Evolutionary conservation across 2,113 vertebrate species (phyloP), one percentile per base, ranked within the genome.

Genomic region (Hystrix brachyura): DNA sequence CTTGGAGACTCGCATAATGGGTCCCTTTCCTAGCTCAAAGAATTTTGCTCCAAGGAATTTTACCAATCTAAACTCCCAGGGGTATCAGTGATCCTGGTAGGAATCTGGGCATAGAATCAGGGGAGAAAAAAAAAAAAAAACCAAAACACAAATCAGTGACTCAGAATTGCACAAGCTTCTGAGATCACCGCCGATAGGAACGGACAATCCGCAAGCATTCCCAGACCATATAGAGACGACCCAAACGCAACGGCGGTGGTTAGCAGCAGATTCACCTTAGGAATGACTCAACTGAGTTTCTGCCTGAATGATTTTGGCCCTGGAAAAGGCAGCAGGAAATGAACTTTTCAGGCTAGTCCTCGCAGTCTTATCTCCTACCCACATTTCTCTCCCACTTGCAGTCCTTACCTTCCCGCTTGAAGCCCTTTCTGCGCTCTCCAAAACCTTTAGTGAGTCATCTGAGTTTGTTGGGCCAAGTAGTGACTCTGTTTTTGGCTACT

Each of bases 281-380:
- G 62, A 65, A 57, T 43, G 95, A 92, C 46, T 84, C 92, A 97
- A 59, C 84, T 27, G 17, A 84, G 34, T 46, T 91, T 84, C 90
- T 71, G 34, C 69, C 69, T 53, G 69, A 55, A 74, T 51, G 74
- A 85, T 43, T 34, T 76, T 71, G 67, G 72, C n/a, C 25, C 43
- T 80, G 57, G 57, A 79, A 87, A 87, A 94, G 79, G 21, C 72
- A 91, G 43, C 29, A 57, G 83, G 83, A 89, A 82, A 82, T 48
- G 4, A 65, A 13, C 57, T 78, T 82, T 34, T 32, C 25, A 14
- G 13, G 65, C 46, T 17, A 25, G 21, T 55, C 23, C 80, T 43
- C 7, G 2, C 3, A 27, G 29, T 62, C 51, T 57, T 51, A 59
- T 85, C 43, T 74, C 29, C n/a, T 29, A 38, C 53, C 65, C 55